Percentiles rank a stretch among this genome's conserved stretches.
phyloP scores from a whole-genome alignment of 1,140 invertebrate genomes.

The Helicoverpa zea region DNA sequence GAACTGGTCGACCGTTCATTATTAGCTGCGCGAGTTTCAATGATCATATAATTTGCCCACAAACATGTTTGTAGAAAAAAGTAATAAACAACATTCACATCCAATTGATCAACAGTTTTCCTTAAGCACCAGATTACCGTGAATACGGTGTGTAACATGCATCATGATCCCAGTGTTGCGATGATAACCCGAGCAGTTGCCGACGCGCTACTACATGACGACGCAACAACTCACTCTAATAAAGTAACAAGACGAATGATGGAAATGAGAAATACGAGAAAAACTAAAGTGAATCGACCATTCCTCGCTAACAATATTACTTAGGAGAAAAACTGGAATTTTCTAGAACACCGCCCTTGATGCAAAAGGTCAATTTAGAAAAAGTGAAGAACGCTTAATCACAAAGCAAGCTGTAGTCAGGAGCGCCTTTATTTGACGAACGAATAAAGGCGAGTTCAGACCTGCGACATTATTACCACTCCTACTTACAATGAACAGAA shows the following conservation, averaged over 20 bases:
- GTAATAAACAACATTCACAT: too few species aligned
- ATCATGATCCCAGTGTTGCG: too few species aligned
- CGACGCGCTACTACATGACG: neutral
- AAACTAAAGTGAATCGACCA: slow-evolving; percentile 7
- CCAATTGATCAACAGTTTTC: too few species aligned
- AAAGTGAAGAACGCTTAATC: slow-evolving; percentile 32
- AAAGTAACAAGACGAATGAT: slow-evolving; percentile 10
- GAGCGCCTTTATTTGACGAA: slow-evolving; percentile 4
- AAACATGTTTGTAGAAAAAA: neutral
- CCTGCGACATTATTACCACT: neutral
- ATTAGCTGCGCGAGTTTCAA: neutral
- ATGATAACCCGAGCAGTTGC: neutral
- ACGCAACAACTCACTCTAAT: neutral
- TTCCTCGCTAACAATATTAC: slow-evolving; percentile 37
- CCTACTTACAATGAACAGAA: too few species aligned
- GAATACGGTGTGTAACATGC: too few species aligned
- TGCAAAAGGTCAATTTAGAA: slow-evolving; percentile 32
- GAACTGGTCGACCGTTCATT: neutral
- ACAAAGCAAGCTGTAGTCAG: neutral
- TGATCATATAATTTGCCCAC: neutral
- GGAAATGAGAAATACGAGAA: slow-evolving; percentile 27
- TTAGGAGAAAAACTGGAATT: slow-evolving; percentile 11
- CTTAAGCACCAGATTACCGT: too few species aligned
- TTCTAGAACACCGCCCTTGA: slow-evolving; percentile 26
- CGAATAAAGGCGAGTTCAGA: neutral